These are phyloP conservation scores for Paralinhomoeus sp. DNA, from an alignment of 2,888 invertebrate species.

Conservation along the genomic window DNA sequence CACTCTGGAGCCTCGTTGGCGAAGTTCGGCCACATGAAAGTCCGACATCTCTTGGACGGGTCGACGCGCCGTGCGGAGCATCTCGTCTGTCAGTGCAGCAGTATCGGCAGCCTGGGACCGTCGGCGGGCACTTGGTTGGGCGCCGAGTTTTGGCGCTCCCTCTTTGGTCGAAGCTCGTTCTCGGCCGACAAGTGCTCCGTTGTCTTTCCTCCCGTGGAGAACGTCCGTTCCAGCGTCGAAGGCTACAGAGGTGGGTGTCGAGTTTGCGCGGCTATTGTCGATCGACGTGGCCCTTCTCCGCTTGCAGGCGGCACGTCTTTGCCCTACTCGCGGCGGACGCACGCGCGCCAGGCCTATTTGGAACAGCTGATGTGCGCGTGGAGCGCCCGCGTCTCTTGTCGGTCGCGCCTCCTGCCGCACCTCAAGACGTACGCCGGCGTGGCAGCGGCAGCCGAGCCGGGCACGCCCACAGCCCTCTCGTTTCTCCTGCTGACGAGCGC, in stretches of 20 bases:
- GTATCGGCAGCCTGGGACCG: slow-evolving; percentile 61
- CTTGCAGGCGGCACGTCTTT: slow-evolving; percentile 57
- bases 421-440: slow-evolving; percentile 67
- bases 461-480: neutral
- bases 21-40: slow-evolving; percentile 40
- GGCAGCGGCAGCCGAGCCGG: no score
- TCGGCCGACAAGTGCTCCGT: slow-evolving; percentile 1
- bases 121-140: slow-evolving; percentile 44
- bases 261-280: no score
- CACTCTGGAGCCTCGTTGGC: slow-evolving; percentile 38
- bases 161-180: slow-evolving; percentile 25
- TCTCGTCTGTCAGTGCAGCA: slow-evolving; percentile 63
- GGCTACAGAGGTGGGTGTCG: slow-evolving; percentile 32
- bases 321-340: slow-evolving; percentile 53
- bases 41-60: slow-evolving; percentile 31
- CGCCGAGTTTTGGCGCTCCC: slow-evolving; percentile 46
- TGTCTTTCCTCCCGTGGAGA: slow-evolving; percentile 53
- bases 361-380: slow-evolving; percentile 32
- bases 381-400: slow-evolving; percentile 24
- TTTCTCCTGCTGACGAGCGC: slow-evolving; percentile 41
- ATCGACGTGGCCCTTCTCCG: no score
- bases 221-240: slow-evolving; percentile 61
- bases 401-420: slow-evolving; percentile 62
- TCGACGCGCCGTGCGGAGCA: no score
- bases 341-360: slow-evolving; percentile 44